Percentiles rank a stretch among this genome's conserved stretches.
Conservation (phyloP, 2,888 invertebrate species). For the Melolontha melolontha region DNA sequence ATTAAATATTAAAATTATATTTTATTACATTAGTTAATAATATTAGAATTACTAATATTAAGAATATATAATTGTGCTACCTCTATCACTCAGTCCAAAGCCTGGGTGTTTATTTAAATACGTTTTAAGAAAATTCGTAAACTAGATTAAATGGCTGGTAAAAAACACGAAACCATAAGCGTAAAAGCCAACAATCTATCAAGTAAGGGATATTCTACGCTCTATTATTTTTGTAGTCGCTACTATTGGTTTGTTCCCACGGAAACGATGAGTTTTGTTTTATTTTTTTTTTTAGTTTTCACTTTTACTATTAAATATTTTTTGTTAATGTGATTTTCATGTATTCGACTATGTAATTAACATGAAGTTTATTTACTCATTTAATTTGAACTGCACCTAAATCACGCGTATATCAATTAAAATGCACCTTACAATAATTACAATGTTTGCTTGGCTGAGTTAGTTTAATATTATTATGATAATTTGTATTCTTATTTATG, state of each 20-base stretch:
- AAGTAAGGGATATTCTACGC: slow-evolving; percentile 42
- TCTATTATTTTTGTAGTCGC: slow-evolving; percentile 44
- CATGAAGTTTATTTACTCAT: slow-evolving; percentile 1
- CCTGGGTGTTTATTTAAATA: slow-evolving; percentile 12
- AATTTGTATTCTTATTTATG: no score
- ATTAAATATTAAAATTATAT: no score
- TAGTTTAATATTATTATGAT: no score
- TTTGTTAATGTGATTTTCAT: slow-evolving; percentile 32
- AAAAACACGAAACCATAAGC: slow-evolving; percentile 42
- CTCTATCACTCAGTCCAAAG: no score
- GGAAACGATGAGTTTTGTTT: slow-evolving; percentile 44
- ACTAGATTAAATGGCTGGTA: slow-evolving; percentile 27
- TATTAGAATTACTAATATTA: no score
- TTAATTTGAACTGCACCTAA: no score
- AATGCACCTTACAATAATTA: no score
- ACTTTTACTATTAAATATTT: slow-evolving; percentile 27
- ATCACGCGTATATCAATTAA: no score
- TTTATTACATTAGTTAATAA: no score
- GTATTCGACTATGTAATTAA: slow-evolving; percentile 14
- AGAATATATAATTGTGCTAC: no score
- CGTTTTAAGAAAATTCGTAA: slow-evolving; percentile 24
- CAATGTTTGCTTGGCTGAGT: no score
- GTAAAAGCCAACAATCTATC: slow-evolving; percentile 42
- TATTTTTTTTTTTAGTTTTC: slow-evolving; percentile 29
- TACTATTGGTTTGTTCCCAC: slow-evolving; percentile 42